A percentile compares a stretch with the other conserved stretches of the same genome.
These are phyloP conservation scores for Scelioninae gen. 2 DNA, from an alignment of 2,888 invertebrate species.

Conservation along the genomic window DNA sequence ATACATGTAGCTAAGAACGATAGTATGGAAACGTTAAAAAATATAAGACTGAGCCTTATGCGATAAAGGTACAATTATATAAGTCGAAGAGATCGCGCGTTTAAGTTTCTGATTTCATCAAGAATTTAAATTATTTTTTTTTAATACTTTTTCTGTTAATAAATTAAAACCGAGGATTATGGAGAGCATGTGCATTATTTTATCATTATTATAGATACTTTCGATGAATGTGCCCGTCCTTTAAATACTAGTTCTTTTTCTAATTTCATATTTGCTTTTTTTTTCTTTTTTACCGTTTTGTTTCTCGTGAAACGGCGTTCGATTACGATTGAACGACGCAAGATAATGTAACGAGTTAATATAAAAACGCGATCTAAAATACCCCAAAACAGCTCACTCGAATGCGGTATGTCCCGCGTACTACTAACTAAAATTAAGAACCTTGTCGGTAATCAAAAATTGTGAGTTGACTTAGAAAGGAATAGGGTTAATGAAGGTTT, in stretches of 20 bases:
- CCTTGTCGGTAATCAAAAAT: conserved; percentile 70
- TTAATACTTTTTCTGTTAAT: background rate
- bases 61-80: conserved; percentile 62
- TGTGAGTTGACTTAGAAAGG: background rate
- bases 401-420: conserved; percentile 60
- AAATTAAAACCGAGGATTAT: too few relatives aligned
- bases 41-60: conserved; percentile 73
- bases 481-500: conserved; percentile 10
- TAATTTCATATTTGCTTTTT: background rate
- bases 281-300: background rate
- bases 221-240: conserved; percentile 4
- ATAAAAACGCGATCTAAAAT: conserved; percentile 64
- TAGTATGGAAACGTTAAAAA: conserved; percentile 62
- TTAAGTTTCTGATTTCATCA: conserved; percentile 22
- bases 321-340: conserved; percentile 18
- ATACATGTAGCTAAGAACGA: conserved; percentile 52
- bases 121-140: conserved; percentile 18
- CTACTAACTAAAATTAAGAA: conserved; percentile 64
- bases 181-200: background rate
- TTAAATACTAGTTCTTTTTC: background rate
- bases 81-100: conserved; percentile 62
- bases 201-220: background rate
- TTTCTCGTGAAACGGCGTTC: conserved; percentile 25
- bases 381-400: conserved; percentile 66
- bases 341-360: conserved; percentile 61